phyloP scores from a whole-genome alignment of 2,797 vertebrate species.

The Pelodytes ibericus region DNA sequence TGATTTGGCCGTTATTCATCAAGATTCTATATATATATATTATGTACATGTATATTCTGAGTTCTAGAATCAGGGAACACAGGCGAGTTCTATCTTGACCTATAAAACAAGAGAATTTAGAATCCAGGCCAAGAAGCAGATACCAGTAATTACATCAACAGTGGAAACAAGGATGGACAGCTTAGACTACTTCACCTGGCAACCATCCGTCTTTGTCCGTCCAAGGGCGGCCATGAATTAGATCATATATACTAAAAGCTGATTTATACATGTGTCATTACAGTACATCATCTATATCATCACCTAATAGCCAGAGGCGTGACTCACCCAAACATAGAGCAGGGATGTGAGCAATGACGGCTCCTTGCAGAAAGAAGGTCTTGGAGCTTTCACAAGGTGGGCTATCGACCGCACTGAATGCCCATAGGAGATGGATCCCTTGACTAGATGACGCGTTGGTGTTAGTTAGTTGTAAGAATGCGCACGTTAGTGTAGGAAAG shows the following conservation, averaged over 20 bases:
- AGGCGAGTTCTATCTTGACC: neutral
- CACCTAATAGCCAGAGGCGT: conserved; percentile 6
- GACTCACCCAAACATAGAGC: conserved; percentile 7
- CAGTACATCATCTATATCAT: conserved; percentile 35
- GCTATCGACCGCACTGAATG: conserved; percentile 3
- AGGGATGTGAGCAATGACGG: conserved; percentile 27
- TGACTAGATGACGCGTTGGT: too few species aligned
- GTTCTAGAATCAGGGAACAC: neutral
- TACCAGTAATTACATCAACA: conserved; percentile 13
- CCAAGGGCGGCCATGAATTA: conserved; percentile 22
- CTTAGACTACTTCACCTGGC: neutral
- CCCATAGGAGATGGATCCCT: conserved; percentile 27
- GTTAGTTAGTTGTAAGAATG: too few species aligned
- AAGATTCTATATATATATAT: neutral
- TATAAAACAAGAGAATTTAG: neutral
- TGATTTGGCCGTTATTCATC: neutral
- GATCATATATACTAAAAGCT: conserved; percentile 32
- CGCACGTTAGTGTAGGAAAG: too few species aligned
- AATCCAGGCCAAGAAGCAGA: neutral
- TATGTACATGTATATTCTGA: neutral
- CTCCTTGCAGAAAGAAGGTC: conserved; percentile 7
- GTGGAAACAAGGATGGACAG: conserved; percentile 13
- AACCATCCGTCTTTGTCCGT: neutral
- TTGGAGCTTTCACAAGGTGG: neutral
- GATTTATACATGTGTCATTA: conserved; percentile 32